A percentile compares a stretch with the other conserved stretches of the same genome.
phyloP scores from a whole-genome alignment of 2,888 invertebrate genomes.

The Drosophila borealis region DNA sequence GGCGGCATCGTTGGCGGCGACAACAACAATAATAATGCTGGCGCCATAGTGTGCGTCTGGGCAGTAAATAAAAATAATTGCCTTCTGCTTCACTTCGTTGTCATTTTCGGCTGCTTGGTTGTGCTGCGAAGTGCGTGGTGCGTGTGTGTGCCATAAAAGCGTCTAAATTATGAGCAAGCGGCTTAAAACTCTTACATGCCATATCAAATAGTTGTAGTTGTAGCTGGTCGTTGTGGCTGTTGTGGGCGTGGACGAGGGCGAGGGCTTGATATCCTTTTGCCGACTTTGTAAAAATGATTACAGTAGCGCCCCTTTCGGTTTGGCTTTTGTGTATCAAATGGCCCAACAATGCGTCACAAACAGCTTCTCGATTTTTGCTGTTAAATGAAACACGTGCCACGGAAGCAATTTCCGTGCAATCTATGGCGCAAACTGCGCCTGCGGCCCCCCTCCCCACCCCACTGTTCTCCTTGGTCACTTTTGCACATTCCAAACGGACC shows the following conservation, averaged over 20 bases:
- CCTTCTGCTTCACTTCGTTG: constrained; percentile 80
- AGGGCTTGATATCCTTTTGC: constrained; percentile 15
- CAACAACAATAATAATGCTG: constrained; percentile 74
- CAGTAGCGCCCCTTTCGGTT: constrained; percentile 25
- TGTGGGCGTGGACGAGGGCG: not conserved
- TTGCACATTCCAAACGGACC: constrained; percentile 54
- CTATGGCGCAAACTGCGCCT: constrained; percentile 57
- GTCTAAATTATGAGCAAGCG: constrained; percentile 65
- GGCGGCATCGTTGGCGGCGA: constrained; percentile 46
- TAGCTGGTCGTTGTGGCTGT: not conserved
- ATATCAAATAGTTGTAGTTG: constrained; percentile 20
- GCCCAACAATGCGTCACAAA: constrained; percentile 60
- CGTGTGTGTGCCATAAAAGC: constrained; percentile 61
- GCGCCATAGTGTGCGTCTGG: constrained; percentile 83
- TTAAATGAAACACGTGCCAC: constrained; percentile 81
- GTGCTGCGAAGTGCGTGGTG: constrained; percentile 30
- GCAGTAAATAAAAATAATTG: constrained; percentile 84
- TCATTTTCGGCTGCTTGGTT: constrained; percentile 60
- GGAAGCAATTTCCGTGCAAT: constrained; percentile 80
- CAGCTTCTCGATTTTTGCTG: constrained; percentile 61
- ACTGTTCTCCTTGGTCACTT: constrained; percentile 45
- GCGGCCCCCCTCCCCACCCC: constrained; percentile 32
- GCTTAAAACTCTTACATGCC: constrained; percentile 72
- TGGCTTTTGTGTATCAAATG: constrained; percentile 44
- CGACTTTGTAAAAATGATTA: constrained; percentile 55